Conservation (phyloP, 1,140 invertebrate species). For the Gryon sp. region DNA sequence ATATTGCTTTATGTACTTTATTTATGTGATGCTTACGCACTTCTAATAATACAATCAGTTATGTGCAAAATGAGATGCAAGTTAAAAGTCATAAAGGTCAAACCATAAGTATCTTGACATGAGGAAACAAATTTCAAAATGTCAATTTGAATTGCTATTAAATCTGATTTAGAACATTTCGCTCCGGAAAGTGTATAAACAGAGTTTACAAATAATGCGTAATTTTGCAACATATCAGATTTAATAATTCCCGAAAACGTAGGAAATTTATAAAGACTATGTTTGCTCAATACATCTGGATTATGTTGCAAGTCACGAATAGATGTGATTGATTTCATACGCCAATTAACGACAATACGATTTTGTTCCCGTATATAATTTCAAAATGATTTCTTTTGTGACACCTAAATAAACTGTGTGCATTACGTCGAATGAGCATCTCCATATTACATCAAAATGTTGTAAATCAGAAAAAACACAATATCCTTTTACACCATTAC, state of each 20-base stretch:
- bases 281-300: slow-evolving; percentile 22
- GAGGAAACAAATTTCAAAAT: no score
- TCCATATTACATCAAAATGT: slow-evolving; percentile 43
- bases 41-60: neutral
- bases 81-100: slow-evolving; percentile 36
- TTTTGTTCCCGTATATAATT: neutral
- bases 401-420: no score
- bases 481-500: slow-evolving; percentile 23
- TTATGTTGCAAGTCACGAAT: slow-evolving; percentile 33
- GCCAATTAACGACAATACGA: no score
- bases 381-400: slow-evolving; percentile 4
- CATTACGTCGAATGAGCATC: slow-evolving; percentile 22
- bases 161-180: slow-evolving; percentile 14
- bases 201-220: slow-evolving; percentile 25
- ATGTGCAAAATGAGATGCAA: slow-evolving; percentile 28
- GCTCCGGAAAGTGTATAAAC: slow-evolving; percentile 21
- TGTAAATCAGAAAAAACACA: slow-evolving; percentile 1
- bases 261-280: slow-evolving; percentile 18
- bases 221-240: slow-evolving; percentile 26
- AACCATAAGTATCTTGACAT: slow-evolving; percentile 1
- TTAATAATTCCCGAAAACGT: slow-evolving; percentile 26
- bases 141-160: slow-evolving; percentile 26
- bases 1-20: slow-evolving; percentile 34
- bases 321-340: slow-evolving; percentile 3
- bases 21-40: slow-evolving; percentile 30